phyloP scores from a whole-genome alignment of 2,888 invertebrate genomes.

The Stenichneumon culpator region DNA sequence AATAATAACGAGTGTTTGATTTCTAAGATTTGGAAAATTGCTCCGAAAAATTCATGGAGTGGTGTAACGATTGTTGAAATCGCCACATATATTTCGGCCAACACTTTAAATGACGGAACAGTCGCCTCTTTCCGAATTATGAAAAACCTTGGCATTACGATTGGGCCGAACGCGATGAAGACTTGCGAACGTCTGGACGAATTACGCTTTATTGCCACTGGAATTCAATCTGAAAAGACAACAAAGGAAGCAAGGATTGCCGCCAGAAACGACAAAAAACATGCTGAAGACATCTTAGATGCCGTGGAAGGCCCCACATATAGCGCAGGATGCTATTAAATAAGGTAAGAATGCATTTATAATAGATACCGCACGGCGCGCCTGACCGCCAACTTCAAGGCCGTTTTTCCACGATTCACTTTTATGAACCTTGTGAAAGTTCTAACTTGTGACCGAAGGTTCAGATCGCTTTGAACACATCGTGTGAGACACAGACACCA shows the following conservation, averaged over 20 bases:
- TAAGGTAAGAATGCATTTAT: no score
- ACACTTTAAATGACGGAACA: conserved; percentile 15
- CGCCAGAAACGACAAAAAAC: not conserved
- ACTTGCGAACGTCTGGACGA: conserved; percentile 32
- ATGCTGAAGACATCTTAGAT: no score
- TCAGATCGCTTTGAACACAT: no score
- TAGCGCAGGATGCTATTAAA: no score
- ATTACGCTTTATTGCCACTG: conserved; percentile 17
- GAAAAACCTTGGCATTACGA: conserved; percentile 21
- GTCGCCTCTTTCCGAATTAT: conserved; percentile 29
- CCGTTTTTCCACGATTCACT: no score
- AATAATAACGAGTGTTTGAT: conserved; percentile 22
- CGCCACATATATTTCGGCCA: conserved; percentile 28
- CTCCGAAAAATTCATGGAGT: conserved; percentile 14
- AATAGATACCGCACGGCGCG: no score
- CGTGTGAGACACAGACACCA: no score
- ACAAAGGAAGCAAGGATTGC: not conserved
- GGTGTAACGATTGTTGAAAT: conserved; percentile 2
- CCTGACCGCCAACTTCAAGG: no score
- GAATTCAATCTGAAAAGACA: conserved; percentile 7
- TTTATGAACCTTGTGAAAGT: no score
- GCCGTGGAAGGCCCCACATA: no score
- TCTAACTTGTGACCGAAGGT: no score
- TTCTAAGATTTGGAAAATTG: conserved; percentile 17
- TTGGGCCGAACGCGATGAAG: conserved; percentile 26